phyloP scores from a whole-genome alignment of 2,888 invertebrate genomes.

The Chrysodeixis includens region DNA sequence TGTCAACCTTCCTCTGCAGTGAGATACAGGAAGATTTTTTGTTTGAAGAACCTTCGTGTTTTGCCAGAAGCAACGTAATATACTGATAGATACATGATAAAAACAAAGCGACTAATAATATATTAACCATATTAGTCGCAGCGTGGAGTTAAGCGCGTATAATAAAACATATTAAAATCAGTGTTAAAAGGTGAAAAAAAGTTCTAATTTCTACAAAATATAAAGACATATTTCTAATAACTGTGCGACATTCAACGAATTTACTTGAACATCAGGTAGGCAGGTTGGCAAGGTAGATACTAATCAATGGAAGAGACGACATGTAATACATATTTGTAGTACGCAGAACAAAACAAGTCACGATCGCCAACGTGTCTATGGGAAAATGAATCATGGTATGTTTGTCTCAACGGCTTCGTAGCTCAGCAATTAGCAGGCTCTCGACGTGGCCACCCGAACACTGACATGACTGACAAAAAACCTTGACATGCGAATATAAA shows the following conservation, averaged over 20 bases:
- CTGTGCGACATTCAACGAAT: neutral
- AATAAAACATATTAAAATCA: no score
- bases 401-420: slow-evolving; percentile 43
- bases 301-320: slow-evolving; percentile 7
- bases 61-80: slow-evolving; percentile 52
- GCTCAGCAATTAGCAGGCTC: slow-evolving; percentile 51
- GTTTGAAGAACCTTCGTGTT: slow-evolving; percentile 71
- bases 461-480: slow-evolving; percentile 70
- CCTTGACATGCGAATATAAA: slow-evolving; percentile 70
- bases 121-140: neutral
- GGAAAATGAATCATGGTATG: slow-evolving; percentile 64
- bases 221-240: neutral
- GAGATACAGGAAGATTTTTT: slow-evolving; percentile 80
- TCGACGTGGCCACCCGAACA: slow-evolving; percentile 50
- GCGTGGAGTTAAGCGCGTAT: no score
- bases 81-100: slow-evolving; percentile 13
- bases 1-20: slow-evolving; percentile 68
- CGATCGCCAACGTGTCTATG: slow-evolving; percentile 57
- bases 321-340: slow-evolving; percentile 41
- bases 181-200: no score
- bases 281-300: neutral
- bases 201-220: no score
- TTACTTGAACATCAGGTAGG: neutral
- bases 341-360: slow-evolving; percentile 41
- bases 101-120: neutral